Evolutionary conservation across 2,797 vertebrate genomes (phyloP).

Genomic region (Sebastiscus albofasciatus): DNA sequence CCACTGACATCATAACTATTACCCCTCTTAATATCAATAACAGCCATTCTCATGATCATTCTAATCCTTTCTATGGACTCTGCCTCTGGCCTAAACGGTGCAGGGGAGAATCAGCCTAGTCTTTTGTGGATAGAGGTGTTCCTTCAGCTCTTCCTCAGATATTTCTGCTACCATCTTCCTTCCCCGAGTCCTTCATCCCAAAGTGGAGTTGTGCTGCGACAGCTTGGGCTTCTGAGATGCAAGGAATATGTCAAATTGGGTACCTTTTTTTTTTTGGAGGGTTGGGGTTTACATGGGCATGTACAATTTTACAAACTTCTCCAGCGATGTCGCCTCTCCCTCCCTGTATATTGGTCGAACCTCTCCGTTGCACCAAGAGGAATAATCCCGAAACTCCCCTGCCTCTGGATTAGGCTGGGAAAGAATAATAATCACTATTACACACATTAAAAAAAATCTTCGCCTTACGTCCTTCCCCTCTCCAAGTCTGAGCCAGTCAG

Average conservation of each 20-base stretch:
- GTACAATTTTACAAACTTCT: slow-evolving; percentile 51
- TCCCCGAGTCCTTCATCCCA: slow-evolving; percentile 48
- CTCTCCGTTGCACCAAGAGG: slow-evolving; percentile 41
- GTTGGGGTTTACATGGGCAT: slow-evolving; percentile 35
- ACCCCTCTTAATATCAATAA: slow-evolving; percentile 77
- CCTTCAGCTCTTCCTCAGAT: slow-evolving; percentile 43
- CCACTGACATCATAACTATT: slow-evolving; percentile 54
- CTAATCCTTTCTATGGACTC: slow-evolving; percentile 71
- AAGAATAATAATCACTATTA: slow-evolving; percentile 47
- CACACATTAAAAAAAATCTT: slow-evolving; percentile 43
- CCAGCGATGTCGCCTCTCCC: slow-evolving; percentile 38
- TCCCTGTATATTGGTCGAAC: slow-evolving; percentile 52
- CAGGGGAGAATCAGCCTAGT: slow-evolving; percentile 49
- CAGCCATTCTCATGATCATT: slow-evolving; percentile 77
- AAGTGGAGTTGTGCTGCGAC: slow-evolving; percentile 43
- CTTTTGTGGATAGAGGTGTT: slow-evolving; percentile 35
- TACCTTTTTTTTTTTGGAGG: slow-evolving; percentile 38
- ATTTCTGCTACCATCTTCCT: slow-evolving; percentile 52
- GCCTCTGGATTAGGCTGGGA: slow-evolving; percentile 64
- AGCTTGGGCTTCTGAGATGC: slow-evolving; percentile 45
- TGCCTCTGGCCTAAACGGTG: slow-evolving; percentile 54
- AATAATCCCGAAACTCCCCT: slow-evolving; percentile 26
- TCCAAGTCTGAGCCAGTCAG: slow-evolving; percentile 54
- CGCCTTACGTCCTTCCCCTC: slow-evolving; percentile 65
- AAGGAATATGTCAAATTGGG: slow-evolving; percentile 55